Conservation (phyloP, 2,888 invertebrate genomes). For the Lucinisca nassula region DNA sequence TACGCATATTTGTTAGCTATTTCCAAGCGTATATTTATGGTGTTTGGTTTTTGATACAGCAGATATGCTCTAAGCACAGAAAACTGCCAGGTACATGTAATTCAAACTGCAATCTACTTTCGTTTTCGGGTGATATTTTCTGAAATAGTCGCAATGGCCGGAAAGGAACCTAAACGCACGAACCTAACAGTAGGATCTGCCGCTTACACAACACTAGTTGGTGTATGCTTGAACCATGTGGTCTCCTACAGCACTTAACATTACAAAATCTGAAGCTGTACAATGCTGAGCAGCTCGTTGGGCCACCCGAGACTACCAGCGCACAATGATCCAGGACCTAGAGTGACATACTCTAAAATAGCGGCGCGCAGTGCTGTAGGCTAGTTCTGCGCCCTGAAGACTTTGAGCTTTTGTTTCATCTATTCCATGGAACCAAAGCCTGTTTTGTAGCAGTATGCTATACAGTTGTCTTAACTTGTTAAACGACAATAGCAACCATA, state of each 20-base stretch:
- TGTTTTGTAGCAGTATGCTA: too few relatives aligned
- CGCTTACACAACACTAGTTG: not conserved
- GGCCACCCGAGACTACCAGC: too few relatives aligned
- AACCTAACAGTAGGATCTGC: not conserved
- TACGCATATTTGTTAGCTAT: slow-evolving; percentile 7
- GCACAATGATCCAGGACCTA: too few relatives aligned
- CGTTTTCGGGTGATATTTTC: not conserved
- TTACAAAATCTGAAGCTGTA: not conserved
- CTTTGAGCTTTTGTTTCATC: too few relatives aligned
- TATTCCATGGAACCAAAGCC: too few relatives aligned
- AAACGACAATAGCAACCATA: too few relatives aligned
- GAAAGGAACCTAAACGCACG: not conserved
- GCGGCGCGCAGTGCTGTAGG: too few relatives aligned
- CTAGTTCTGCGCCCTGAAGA: too few relatives aligned
- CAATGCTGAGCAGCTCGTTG: too few relatives aligned
- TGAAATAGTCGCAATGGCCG: not conserved
- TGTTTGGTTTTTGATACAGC: slow-evolving; percentile 51
- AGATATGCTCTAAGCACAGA: slow-evolving; percentile 60
- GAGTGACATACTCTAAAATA: too few relatives aligned
- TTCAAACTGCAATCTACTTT: slow-evolving; percentile 1
- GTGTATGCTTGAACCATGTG: not conserved
- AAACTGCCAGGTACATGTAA: slow-evolving; percentile 37
- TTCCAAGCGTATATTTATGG: slow-evolving; percentile 67
- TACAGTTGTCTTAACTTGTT: too few relatives aligned
- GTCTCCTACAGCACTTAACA: not conserved